Conservation (phyloP, 2,797 vertebrate genomes). For the Melanogrammus aeglefinus region DNA sequence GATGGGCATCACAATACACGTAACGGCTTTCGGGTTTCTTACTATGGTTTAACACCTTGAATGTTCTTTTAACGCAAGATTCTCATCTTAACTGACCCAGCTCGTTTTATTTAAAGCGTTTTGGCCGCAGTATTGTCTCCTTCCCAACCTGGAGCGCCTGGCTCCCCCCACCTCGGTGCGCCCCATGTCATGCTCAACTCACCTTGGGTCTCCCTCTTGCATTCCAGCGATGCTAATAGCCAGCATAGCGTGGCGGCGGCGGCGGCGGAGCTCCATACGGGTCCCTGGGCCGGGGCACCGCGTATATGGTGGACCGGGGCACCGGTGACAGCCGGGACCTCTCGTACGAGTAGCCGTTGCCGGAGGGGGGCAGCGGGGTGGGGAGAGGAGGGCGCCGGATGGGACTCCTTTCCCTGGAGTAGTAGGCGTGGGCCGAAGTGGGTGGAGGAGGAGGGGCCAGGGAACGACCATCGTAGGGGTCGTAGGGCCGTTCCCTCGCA, state of each 20-base stretch:
- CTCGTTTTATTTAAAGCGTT: not conserved
- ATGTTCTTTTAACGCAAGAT: not conserved
- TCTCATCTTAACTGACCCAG: not conserved
- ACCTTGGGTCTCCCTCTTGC: constrained; percentile 61
- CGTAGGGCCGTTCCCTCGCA: constrained; percentile 76
- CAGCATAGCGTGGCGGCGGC: constrained; percentile 64
- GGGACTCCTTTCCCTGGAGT: constrained; percentile 86
- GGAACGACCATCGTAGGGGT: constrained; percentile 83
- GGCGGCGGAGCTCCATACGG: constrained; percentile 75
- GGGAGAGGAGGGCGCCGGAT: constrained; percentile 77
- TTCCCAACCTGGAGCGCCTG: not conserved
- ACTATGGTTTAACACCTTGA: not conserved
- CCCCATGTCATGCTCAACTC: constrained; percentile 36
- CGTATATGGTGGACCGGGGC: constrained; percentile 80
- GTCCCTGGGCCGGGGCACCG: constrained; percentile 79
- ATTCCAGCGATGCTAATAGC: constrained; percentile 61
- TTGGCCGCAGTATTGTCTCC: not conserved
- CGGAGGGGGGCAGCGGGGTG: constrained; percentile 60
- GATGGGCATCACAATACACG: not conserved
- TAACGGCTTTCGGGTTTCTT: not conserved
- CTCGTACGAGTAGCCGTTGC: constrained; percentile 88
- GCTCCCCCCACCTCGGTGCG: not conserved
- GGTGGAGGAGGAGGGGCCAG: constrained; percentile 61
- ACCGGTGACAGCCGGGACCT: constrained; percentile 84
- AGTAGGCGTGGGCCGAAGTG: constrained; percentile 64